phyloP scores from a whole-genome alignment of 1,140 invertebrate species.

The Lucilia cuprina region DNA sequence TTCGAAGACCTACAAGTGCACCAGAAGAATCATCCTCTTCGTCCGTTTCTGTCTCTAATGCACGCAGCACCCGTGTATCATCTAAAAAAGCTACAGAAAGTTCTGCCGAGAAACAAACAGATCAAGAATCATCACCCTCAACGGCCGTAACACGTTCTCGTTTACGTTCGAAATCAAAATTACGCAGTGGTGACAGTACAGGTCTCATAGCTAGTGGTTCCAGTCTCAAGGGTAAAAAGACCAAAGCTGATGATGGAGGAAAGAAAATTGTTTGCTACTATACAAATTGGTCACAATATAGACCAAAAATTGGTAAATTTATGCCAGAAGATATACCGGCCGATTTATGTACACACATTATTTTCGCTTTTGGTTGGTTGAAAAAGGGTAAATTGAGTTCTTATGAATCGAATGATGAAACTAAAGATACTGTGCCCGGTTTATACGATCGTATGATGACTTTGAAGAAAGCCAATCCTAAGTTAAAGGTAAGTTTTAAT shows the following conservation, averaged over 20 bases:
- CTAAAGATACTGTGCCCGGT: slow-evolving; percentile 89
- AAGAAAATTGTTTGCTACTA: slow-evolving; percentile 90
- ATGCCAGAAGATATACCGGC: slow-evolving; percentile 93
- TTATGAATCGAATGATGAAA: slow-evolving; percentile 92
- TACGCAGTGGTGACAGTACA: slow-evolving; percentile 66
- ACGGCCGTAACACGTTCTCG: slow-evolving; percentile 71
- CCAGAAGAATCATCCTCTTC: background rate
- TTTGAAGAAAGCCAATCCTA: slow-evolving; percentile 88
- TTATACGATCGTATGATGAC: slow-evolving; percentile 85
- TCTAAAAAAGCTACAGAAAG: slow-evolving; percentile 60
- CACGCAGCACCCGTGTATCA: slow-evolving; percentile 61
- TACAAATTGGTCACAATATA: slow-evolving; percentile 97
- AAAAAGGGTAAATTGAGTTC: slow-evolving; percentile 93
- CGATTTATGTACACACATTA: slow-evolving; percentile 93
- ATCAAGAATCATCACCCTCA: slow-evolving; percentile 67
- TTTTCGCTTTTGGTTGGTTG: slow-evolving; percentile 96
- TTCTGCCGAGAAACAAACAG: slow-evolving; percentile 62
- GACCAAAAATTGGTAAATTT: slow-evolving; percentile 92
- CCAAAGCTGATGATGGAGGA: slow-evolving; percentile 69
- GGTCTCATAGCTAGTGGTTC: slow-evolving; percentile 67
- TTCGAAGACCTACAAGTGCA: slow-evolving; percentile 65
- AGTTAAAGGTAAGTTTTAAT: slow-evolving; percentile 71
- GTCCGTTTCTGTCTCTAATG: slow-evolving; percentile 1
- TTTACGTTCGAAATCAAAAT: slow-evolving; percentile 68
- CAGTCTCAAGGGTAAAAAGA: slow-evolving; percentile 65